Evolutionary conservation across 1,140 invertebrate genomes (phyloP).

Genomic region (Episyrphus balteatus): DNA sequence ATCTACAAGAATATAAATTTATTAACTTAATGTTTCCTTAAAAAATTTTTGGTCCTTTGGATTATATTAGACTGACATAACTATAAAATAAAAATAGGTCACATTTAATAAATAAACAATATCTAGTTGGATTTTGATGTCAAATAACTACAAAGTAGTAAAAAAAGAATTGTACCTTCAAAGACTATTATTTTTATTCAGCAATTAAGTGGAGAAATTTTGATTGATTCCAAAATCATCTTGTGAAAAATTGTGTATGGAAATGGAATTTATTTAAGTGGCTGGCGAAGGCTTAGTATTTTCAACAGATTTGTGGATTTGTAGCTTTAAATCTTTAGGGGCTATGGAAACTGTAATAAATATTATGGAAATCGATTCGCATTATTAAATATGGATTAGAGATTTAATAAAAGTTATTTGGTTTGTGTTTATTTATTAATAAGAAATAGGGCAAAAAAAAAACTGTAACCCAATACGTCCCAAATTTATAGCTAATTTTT

Average conservation of each 20-base stretch:
- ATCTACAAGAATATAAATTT: too few relatives aligned
- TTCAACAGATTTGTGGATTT: constrained; percentile 25
- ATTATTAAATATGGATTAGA: too few relatives aligned
- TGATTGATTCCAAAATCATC: constrained; percentile 20
- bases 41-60: too few relatives aligned
- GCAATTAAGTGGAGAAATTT: constrained; percentile 22
- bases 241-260: constrained; percentile 16
- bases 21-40: too few relatives aligned
- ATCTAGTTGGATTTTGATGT: constrained; percentile 30
- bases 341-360: constrained; percentile 24
- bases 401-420: too few relatives aligned
- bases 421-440: too few relatives aligned
- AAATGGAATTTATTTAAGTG: constrained; percentile 14
- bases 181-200: constrained; percentile 24
- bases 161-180: constrained; percentile 15
- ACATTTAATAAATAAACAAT: too few relatives aligned
- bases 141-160: constrained; percentile 10
- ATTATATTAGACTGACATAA: too few relatives aligned
- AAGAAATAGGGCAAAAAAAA: too few relatives aligned
- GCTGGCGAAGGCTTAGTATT: constrained; percentile 24
- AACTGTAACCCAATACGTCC: too few relatives aligned
- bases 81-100: too few relatives aligned
- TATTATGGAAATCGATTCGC: constrained; percentile 27
- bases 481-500: too few relatives aligned
- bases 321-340: constrained; percentile 12